A percentile compares a stretch with the other conserved stretches of the same genome.
Evolutionary conservation across 2,113 vertebrate species (phyloP).

Genomic region (Motacilla tschutschensis): DNA sequence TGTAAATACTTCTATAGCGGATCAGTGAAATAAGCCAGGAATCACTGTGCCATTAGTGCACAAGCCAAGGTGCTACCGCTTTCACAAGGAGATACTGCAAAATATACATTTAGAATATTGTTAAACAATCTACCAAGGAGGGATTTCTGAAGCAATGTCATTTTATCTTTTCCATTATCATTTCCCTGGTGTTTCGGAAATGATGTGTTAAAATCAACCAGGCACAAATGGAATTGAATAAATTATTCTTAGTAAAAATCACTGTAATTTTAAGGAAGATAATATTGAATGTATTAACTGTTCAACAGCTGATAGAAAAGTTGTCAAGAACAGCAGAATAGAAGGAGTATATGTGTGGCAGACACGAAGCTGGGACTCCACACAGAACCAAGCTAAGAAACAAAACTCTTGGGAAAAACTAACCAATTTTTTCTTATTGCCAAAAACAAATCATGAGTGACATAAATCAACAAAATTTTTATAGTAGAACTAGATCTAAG

Average conservation of each 20-base stretch:
- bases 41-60: not conserved
- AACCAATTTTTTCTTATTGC: not conserved
- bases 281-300: not conserved
- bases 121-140: not conserved
- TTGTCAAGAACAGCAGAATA: not conserved
- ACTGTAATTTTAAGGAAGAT: not conserved
- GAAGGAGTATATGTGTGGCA: not conserved
- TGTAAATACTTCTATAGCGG: not conserved
- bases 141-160: not conserved
- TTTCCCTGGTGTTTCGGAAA: not conserved
- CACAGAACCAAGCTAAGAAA: not conserved
- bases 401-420: not conserved
- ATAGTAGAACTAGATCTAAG: not conserved
- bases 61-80: not conserved
- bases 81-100: not conserved
- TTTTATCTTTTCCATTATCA: not conserved
- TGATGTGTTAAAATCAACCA: not conserved
- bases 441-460: not conserved
- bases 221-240: not conserved
- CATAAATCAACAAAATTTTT: not conserved
- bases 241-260: not conserved
- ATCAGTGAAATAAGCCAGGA: not conserved
- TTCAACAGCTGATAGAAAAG: not conserved
- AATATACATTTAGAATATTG: not conserved
- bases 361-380: not conserved